Conservation (phyloP, 2,888 invertebrate species). For the Drosophila colorata region DNA sequence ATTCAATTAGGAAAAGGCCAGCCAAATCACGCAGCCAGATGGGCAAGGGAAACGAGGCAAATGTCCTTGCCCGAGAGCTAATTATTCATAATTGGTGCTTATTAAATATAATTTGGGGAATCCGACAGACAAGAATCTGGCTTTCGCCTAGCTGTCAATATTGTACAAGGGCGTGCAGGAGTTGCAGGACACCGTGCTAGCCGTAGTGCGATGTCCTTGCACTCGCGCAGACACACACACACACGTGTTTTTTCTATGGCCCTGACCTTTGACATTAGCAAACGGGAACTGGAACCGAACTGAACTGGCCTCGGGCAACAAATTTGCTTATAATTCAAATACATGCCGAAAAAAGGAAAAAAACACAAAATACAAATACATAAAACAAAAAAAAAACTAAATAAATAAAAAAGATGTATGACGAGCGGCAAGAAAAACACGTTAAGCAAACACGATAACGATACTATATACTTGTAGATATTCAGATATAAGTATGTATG, state of each 20-base stretch:
- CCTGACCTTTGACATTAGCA: conserved; percentile 73
- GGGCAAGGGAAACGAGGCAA: background rate
- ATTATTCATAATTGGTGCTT: conserved; percentile 62
- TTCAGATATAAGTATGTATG: conserved; percentile 28
- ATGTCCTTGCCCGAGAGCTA: conserved; percentile 18
- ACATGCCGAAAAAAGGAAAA: conserved; percentile 42
- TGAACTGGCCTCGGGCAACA: conserved; percentile 63
- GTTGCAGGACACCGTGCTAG: conserved; percentile 42
- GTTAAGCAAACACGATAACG: conserved; percentile 77
- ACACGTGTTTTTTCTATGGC: conserved; percentile 29
- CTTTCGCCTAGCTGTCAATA: conserved; percentile 58
- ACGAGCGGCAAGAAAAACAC: conserved; percentile 66
- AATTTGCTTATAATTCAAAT: conserved; percentile 77
- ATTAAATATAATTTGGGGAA: conserved; percentile 65
- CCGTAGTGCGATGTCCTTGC: conserved; percentile 52
- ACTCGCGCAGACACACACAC: conserved; percentile 21
- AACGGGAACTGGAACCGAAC: conserved; percentile 42
- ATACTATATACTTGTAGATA: conserved; percentile 52
- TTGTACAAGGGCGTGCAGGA: conserved; percentile 15
- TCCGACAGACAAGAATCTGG: conserved; percentile 29
- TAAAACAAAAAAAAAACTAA: conserved; percentile 35
- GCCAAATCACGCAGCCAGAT: background rate
- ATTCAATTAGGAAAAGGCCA: conserved; percentile 43
- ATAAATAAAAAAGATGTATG: conserved; percentile 41
- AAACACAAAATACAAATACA: conserved; percentile 25